These are phyloP conservation scores for Motacilla alba DNA, from an alignment of 2,113 vertebrate species.

Conservation along the genomic window DNA sequence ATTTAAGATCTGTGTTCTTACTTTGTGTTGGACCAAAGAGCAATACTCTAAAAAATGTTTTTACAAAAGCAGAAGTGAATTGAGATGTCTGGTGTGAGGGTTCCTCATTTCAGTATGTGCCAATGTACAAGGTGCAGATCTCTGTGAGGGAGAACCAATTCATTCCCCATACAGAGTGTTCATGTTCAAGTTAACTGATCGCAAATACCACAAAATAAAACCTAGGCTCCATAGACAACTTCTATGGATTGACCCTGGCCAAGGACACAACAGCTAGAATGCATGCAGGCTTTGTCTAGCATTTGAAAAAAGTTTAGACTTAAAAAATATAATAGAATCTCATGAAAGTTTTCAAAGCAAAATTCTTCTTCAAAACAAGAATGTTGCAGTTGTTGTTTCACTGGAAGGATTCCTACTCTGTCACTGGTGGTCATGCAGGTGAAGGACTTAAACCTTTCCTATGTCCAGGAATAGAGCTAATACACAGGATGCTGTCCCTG, in stretches of 20 bases:
- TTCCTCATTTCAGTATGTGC: not conserved
- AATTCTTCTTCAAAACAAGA: not conserved
- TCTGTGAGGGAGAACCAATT: not conserved
- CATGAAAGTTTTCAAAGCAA: not conserved
- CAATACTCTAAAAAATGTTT: not conserved
- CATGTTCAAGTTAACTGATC: not conserved
- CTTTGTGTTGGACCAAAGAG: not conserved
- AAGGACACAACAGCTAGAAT: not conserved
- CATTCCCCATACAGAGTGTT: not conserved
- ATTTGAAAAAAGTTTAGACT: not conserved
- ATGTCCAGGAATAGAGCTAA: not conserved
- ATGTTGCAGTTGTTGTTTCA: not conserved
- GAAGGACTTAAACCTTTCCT: not conserved
- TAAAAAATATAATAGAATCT: not conserved
- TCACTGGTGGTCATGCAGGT: not conserved
- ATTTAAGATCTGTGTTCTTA: not conserved
- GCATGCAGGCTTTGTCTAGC: not conserved
- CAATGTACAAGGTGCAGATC: not conserved
- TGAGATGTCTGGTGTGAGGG: not conserved
- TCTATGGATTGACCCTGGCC: not conserved
- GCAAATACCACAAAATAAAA: not conserved
- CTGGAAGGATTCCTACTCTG: not conserved
- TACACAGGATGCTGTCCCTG: not conserved
- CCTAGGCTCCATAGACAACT: not conserved
- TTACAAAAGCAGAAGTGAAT: not conserved